Evolutionary conservation across 1,140 invertebrate species (phyloP), one percentile per base, ranked within the genome.

Genomic region (Apocrypta bakeri): DNA sequence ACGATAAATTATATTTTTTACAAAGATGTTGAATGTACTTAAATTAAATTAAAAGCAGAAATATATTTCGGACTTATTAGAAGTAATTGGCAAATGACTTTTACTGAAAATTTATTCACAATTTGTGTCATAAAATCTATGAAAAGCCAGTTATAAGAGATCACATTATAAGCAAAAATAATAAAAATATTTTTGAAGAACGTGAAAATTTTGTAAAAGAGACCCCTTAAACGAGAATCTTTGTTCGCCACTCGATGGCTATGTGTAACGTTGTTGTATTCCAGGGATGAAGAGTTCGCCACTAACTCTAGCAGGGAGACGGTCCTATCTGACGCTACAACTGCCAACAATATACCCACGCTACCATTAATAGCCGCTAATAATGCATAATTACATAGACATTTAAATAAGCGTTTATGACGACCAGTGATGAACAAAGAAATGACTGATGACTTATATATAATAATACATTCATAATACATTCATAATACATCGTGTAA

Each of bases 271-370:
- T 91, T 91, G 77, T 91, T 91, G 84, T 91, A 89, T 91, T 91
- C 79, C 90, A 91, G 90, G 90, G 90, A 91, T 88, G 89, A 91
- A 88, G 90, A 91, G 87, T 88, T 91, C 88, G 86, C 90, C 85
- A 90, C 89, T 89, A 90, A 91, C 85, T 91, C 89, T 91, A 91
- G 90, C 90, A 91, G 87, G 88, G 90, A 91, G 88, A 91, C 90
- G 83, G 88, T 91, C 85, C 88, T 91, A 89, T 90, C 90, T 85
- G 89, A 91, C 86, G 88, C 87, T 87, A 89, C 89, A 83, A 90
- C 89, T 90, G 89, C 87, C 89, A 91, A 89, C 88, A 87, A 90
- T 89, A 88, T 90, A 88, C 85, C 84, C 86, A 88, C 86, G 84
- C 85, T 87, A 90, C 88, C 83, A 83, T 87, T 88, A 88, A 87